Conservation (phyloP, 2,113 vertebrate genomes). For the Glaucidium brasilianum region DNA sequence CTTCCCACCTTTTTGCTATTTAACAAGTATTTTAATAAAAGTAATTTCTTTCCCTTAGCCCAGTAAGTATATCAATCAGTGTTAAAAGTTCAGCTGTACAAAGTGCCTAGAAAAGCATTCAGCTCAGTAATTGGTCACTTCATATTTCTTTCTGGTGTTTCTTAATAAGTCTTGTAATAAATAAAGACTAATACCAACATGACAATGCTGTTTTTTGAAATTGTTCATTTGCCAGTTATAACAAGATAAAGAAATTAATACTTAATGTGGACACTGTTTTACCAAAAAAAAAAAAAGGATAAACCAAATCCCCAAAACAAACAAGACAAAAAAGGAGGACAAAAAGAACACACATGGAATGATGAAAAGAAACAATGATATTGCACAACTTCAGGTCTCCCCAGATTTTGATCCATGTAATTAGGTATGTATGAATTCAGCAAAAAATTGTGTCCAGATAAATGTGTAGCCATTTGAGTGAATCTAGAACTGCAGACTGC, state of each 20-base stretch:
- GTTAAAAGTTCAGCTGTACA: conserved; percentile 21
- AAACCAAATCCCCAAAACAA: background rate
- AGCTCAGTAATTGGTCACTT: background rate
- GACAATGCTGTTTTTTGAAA: conserved; percentile 44
- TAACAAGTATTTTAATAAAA: conserved; percentile 18
- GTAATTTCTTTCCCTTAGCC: conserved; percentile 4
- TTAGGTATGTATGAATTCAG: conserved; percentile 59
- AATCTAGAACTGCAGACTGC: conserved; percentile 15
- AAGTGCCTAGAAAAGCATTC: conserved; percentile 2
- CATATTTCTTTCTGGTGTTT: conserved; percentile 1
- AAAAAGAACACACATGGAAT: conserved; percentile 67
- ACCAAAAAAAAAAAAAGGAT: background rate
- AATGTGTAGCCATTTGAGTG: conserved; percentile 43
- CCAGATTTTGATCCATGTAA: conserved; percentile 66
- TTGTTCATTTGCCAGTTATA: conserved; percentile 73
- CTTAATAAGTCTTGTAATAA: conserved; percentile 40
- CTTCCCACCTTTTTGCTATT: conserved; percentile 40
- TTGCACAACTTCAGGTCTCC: conserved; percentile 75
- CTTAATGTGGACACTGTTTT: conserved; percentile 45
- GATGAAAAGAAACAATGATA: conserved; percentile 70
- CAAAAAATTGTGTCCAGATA: conserved; percentile 44
- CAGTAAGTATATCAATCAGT: background rate
- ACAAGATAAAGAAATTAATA: conserved; percentile 66
- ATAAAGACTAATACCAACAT: conserved; percentile 65
- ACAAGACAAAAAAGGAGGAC: conserved; percentile 11